Evolutionary conservation across 1,140 invertebrate genomes (phyloP), one percentile per base, ranked within the genome.

Genomic region (Polypedilum vanderplanki): DNA sequence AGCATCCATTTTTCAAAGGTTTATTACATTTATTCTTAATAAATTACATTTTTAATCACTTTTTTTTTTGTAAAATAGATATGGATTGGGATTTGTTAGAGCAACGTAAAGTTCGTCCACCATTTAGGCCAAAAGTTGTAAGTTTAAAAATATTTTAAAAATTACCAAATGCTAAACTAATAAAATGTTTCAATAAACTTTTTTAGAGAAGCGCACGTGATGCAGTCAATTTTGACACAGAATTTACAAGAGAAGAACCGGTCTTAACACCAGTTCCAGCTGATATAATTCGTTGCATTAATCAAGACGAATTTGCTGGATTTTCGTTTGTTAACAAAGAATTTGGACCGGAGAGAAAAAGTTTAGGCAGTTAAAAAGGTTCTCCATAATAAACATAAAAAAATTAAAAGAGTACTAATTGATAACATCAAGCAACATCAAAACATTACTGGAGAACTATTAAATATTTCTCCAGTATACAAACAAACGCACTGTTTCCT

Each of bases 191-290:
- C 57, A 20, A 41, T 73, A 74, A 40, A n/a, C n/a, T 74, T 77
- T 87, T 87, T 41, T 87, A 99, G 97, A 97, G 96, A 92, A 96
- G 91, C 82, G 93, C 95, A 86, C 94, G 94, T 81, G 98, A 99
- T 85, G 96, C 96, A 67, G 89, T 95, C 78, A 99, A 99, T 87
- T 99, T 99, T 85, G 98, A 99, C 85, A 90, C 96, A 12, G 98
- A 99, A 87, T 99, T 99, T 83, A 99, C 98, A 7, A 96, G 96
- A 83, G 98, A 99, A 85, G 97, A 99, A 78, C 97, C 98, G 5
- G 88, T 93, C 18, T 85, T 99, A 75, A 99, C 98, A 18, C 97
- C 97, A 8, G 91, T 99, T 64, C 92, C 96, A 78, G 85, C 90
- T 40, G 94, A 97, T 79, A 91, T 96, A 75, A 87, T 98, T 73